Evolutionary conservation across 1,140 invertebrate species (phyloP).

Genomic region (Ceratitis capitata): DNA sequence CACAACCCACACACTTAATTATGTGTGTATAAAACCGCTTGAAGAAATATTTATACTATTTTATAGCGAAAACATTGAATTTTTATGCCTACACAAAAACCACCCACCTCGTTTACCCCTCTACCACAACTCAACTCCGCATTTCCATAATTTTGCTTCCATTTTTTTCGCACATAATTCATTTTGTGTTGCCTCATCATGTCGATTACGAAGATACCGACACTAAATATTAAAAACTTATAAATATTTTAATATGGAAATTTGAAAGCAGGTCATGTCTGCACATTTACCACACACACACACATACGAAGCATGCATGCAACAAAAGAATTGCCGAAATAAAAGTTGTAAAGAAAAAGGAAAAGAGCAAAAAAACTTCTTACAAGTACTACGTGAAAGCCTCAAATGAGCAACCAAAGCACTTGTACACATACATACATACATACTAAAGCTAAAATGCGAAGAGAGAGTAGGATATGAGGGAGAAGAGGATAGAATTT

Average conservation of each 20-base stretch:
- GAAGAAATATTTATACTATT: too few relatives aligned
- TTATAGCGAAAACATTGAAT: not conserved
- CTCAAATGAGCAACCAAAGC: not conserved
- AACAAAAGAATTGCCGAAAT: too few relatives aligned
- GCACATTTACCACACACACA: not conserved
- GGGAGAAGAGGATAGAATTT: not conserved
- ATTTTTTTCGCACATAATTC: not conserved
- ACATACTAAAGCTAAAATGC: not conserved
- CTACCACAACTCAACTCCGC: not conserved
- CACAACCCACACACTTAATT: not conserved
- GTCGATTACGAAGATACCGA: too few relatives aligned
- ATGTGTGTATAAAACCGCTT: not conserved
- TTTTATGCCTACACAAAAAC: not conserved
- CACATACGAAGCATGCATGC: too few relatives aligned
- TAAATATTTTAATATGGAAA: constrained; percentile 20
- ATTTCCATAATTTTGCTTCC: not conserved
- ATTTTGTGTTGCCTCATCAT: not conserved
- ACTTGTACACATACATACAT: too few relatives aligned
- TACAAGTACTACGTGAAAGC: not conserved
- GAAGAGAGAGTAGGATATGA: not conserved
- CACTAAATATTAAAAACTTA: constrained; percentile 8
- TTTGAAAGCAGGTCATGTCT: constrained; percentile 28
- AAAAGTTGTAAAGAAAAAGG: not conserved
- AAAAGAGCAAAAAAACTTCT: not conserved
- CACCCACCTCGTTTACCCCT: not conserved